Evolutionary conservation across 2,113 vertebrate species (phyloP).

Genomic region (Chunga burmeisteri): DNA sequence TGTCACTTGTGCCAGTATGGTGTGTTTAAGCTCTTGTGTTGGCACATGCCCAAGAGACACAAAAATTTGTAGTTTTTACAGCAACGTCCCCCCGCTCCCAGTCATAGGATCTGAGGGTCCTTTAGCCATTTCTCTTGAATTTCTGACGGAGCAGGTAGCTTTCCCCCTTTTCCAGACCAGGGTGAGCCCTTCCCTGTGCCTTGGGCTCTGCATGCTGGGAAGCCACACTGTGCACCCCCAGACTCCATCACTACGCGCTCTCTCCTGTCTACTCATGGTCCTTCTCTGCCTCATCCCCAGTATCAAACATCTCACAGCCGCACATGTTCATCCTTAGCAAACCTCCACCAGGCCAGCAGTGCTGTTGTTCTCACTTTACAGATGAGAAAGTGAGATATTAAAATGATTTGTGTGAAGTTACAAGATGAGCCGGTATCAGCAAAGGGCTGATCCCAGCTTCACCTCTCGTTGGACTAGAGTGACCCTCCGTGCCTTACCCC

Average conservation of each 20-base stretch:
- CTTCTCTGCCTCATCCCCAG: neutral
- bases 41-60: neutral
- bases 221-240: neutral
- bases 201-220: neutral
- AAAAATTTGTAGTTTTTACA: neutral
- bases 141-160: neutral
- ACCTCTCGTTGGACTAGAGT: fast-evolving
- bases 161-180: neutral
- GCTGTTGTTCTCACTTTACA: neutral
- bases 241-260: fast-evolving
- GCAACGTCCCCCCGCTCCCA: fast-evolving
- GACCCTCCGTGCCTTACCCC: neutral
- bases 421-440: neutral
- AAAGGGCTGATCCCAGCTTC: neutral
- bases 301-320: neutral
- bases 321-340: neutral
- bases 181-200: neutral
- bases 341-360: neutral
- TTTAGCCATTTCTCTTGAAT: neutral
- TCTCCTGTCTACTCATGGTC: neutral
- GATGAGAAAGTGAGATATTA: neutral
- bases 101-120: neutral
- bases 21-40: neutral
- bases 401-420: neutral
- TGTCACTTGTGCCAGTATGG: conserved; percentile 12